Conservation (phyloP, 2,797 vertebrate species). For the Atherinosoma microstoma region DNA sequence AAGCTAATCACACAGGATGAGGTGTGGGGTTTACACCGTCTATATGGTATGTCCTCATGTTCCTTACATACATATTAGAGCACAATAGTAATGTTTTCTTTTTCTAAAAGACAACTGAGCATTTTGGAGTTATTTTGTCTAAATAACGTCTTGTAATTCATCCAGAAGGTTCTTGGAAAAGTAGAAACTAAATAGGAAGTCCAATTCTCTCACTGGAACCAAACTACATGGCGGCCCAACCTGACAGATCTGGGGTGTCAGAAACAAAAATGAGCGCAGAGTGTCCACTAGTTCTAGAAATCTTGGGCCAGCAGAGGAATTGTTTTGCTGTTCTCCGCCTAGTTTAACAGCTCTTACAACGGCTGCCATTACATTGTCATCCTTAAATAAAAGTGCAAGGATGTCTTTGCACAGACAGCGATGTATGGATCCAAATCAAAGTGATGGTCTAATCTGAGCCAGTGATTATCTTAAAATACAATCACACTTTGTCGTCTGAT, state of each 20-base stretch:
- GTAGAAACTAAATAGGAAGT: background rate
- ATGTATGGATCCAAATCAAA: background rate
- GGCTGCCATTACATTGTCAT: background rate
- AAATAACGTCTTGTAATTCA: slow-evolving; percentile 2
- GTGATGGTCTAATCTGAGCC: slow-evolving; percentile 9
- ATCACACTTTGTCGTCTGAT: slow-evolving; percentile 13
- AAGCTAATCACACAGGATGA: slow-evolving; percentile 95
- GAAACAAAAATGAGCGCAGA: background rate
- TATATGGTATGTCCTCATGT: slow-evolving; percentile 86
- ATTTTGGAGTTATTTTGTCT: slow-evolving; percentile 9
- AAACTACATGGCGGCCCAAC: background rate
- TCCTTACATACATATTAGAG: background rate
- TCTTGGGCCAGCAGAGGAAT: background rate
- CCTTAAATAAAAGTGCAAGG: background rate
- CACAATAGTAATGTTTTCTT: background rate
- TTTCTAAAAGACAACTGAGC: background rate
- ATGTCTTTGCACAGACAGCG: background rate
- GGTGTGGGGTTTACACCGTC: slow-evolving; percentile 94
- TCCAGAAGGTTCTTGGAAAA: slow-evolving; percentile 3
- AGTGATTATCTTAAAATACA: background rate
- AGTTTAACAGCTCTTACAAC: background rate
- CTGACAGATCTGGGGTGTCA: background rate
- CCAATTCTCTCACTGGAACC: slow-evolving; percentile 12
- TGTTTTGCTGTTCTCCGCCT: background rate
- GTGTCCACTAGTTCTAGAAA: background rate